phyloP scores from a whole-genome alignment of 2,113 vertebrate species.

The Eolophus roseicapilla region DNA sequence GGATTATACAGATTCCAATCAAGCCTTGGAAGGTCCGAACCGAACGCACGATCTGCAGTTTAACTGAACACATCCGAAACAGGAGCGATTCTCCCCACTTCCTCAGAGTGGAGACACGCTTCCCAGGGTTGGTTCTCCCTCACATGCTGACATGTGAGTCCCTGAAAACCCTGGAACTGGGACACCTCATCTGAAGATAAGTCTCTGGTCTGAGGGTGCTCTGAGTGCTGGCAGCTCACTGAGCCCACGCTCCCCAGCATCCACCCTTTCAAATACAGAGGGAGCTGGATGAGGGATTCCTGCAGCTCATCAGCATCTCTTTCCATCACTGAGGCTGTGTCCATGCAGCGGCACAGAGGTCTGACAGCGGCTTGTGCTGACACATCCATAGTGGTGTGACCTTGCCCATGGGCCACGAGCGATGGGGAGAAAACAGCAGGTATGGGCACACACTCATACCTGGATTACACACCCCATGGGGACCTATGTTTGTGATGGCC shows the following conservation, averaged over 20 bases:
- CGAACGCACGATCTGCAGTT: not conserved
- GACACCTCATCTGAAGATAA: accelerated
- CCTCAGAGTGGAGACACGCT: not conserved
- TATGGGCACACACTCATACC: not conserved
- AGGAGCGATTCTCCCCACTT: accelerated
- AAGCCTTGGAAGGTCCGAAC: not conserved
- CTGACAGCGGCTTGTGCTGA: not conserved
- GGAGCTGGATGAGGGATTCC: not conserved
- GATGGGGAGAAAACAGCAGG: not conserved
- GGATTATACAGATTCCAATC: not conserved
- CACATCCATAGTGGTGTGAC: accelerated
- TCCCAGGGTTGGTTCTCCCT: not conserved
- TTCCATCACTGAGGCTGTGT: not conserved
- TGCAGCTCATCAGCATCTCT: not conserved
- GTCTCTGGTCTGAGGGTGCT: not conserved
- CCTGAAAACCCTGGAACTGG: not conserved
- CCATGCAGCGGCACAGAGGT: not conserved
- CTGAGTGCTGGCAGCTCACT: not conserved
- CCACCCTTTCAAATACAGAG: not conserved
- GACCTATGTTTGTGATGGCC: not conserved
- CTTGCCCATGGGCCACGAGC: not conserved
- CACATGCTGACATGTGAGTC: accelerated
- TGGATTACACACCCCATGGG: accelerated
- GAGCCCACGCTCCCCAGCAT: accelerated
- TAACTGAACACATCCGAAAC: not conserved